These are phyloP conservation scores for Zaprionus bogoriensis DNA, from an alignment of 2,888 invertebrate genomes.

Conservation along the genomic window DNA sequence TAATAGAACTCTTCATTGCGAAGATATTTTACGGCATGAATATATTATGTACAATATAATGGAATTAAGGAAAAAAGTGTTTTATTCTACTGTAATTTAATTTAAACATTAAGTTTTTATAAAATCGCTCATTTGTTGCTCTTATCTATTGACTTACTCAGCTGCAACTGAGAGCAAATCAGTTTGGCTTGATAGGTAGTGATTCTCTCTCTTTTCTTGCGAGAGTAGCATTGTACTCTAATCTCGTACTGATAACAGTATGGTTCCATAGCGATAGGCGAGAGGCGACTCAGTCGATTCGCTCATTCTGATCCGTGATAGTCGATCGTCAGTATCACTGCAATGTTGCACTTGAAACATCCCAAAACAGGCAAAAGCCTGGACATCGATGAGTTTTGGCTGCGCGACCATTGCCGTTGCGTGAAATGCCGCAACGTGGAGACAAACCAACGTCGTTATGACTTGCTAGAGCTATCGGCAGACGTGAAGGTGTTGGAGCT, in stretches of 20 bases:
- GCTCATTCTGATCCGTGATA: not conserved
- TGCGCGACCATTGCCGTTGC: constrained; percentile 84
- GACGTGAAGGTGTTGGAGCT: constrained; percentile 82
- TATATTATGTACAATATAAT: too few species aligned
- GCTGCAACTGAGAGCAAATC: too few species aligned
- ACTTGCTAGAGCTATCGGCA: constrained; percentile 85
- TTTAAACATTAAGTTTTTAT: too few species aligned
- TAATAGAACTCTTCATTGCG: too few species aligned
- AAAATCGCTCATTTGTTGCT: too few species aligned
- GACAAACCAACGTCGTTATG: constrained; percentile 85
- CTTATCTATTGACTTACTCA: too few species aligned
- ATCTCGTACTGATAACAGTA: constrained; percentile 34
- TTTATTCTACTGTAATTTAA: too few species aligned
- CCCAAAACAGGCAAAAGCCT: constrained; percentile 51
- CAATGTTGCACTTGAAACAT: constrained; percentile 65
- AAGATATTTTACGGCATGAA: too few species aligned
- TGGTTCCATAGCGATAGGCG: constrained; percentile 3
- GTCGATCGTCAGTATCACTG: constrained; percentile 2
- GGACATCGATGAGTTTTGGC: constrained; percentile 75
- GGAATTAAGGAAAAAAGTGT: too few species aligned
- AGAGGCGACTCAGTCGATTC: not conserved
- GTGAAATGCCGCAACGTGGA: constrained; percentile 85
- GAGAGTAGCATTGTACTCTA: not conserved
- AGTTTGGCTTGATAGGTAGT: too few species aligned
- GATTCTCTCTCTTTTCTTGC: not conserved